These are phyloP conservation scores for Medauroidea extradentata DNA, from an alignment of 1,140 invertebrate genomes.

Conservation along the genomic window DNA sequence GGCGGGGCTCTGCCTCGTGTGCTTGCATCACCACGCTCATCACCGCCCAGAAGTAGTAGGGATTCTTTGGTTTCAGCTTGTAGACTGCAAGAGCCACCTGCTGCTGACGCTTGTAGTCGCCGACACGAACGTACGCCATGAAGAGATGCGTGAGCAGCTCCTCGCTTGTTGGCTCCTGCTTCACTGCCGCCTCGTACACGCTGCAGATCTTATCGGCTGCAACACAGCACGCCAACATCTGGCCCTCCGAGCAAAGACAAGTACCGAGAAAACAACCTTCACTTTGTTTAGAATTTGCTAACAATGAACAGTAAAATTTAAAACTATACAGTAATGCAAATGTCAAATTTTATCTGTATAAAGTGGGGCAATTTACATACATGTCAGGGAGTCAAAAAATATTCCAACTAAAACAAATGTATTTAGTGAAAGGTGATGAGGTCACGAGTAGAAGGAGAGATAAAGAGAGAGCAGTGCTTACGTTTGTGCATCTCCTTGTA, in stretches of 20 bases:
- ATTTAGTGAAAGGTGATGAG: not conserved
- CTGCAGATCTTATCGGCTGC: conserved; percentile 83
- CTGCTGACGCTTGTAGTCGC: conserved; percentile 89
- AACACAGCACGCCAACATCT: too few species aligned
- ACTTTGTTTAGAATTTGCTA: too few species aligned
- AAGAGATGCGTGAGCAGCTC: conserved; percentile 91
- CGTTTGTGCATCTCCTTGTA: conserved; percentile 88
- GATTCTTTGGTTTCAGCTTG: conserved; percentile 88
- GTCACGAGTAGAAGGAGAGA: too few species aligned
- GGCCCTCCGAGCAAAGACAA: too few species aligned
- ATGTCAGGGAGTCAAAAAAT: too few species aligned
- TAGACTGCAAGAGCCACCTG: conserved; percentile 83
- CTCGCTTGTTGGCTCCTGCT: conserved; percentile 82
- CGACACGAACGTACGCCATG: conserved; percentile 89
- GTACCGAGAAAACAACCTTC: too few species aligned
- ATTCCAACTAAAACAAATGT: too few species aligned
- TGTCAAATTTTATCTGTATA: too few species aligned
- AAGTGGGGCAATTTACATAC: too few species aligned
- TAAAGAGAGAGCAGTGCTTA: too few species aligned
- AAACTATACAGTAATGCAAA: too few species aligned
- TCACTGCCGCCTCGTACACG: conserved; percentile 83
- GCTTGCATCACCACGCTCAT: conserved; percentile 90
- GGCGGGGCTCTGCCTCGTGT: conserved; percentile 39
- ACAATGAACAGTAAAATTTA: too few species aligned
- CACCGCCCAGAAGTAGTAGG: conserved; percentile 96